Conservation (phyloP, 2,888 invertebrate species). For the Spodoptera exigua region DNA sequence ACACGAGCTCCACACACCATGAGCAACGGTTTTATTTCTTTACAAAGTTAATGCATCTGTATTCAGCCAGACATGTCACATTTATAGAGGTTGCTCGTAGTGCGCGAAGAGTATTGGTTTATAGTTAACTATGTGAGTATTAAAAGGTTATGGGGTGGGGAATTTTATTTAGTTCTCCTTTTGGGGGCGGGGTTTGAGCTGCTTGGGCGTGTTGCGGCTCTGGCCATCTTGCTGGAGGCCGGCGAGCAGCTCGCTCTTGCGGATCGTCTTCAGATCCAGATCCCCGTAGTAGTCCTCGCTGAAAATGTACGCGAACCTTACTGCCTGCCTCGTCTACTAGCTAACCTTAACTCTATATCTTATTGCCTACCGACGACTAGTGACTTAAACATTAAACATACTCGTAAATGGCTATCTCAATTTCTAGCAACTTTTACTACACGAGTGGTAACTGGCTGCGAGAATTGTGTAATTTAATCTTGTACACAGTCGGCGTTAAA, state of each 20-base stretch:
- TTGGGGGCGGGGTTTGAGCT: conserved; percentile 89
- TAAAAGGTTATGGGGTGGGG: conserved; percentile 77
- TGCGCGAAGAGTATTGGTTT: conserved; percentile 71
- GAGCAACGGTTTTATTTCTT: conserved; percentile 64
- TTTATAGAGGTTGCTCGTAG: conserved; percentile 64
- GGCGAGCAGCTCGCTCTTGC: conserved; percentile 97
- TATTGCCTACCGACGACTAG: conserved; percentile 56
- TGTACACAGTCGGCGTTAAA: conserved; percentile 74
- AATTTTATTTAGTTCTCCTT: conserved; percentile 84
- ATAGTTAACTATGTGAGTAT: conserved; percentile 82
- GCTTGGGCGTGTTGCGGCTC: conserved; percentile 80
- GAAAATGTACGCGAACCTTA: conserved; percentile 89
- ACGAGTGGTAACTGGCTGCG: conserved; percentile 70
- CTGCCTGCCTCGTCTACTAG: conserved; percentile 78
- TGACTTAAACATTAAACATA: conserved; percentile 43
- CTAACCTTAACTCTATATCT: conserved; percentile 70
- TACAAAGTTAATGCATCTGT: conserved; percentile 39
- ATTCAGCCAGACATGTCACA: conserved; percentile 57
- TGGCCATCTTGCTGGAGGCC: conserved; percentile 92
- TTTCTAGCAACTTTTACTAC: conserved; percentile 82
- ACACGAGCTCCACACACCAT: conserved; percentile 75
- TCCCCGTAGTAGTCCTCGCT: conserved; percentile 99
- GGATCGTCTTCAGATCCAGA: conserved; percentile 97
- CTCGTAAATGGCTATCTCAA: conserved; percentile 70
- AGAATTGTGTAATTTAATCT: conserved; percentile 84